Base-by-base conservation (phyloP, 2,113 vertebrate species). In the Oophaga pumilio region DNA sequence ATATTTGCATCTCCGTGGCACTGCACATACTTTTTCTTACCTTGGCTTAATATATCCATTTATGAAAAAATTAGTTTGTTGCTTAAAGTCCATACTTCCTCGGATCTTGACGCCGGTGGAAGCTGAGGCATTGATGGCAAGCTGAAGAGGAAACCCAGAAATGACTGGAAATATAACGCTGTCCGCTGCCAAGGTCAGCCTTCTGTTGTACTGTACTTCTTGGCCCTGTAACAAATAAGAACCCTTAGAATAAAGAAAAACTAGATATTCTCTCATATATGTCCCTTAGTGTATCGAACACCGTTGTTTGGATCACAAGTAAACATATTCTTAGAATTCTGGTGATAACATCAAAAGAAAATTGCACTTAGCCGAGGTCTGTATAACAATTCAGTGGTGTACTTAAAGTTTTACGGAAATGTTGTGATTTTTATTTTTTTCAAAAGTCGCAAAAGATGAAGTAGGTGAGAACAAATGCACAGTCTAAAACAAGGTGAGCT, bases 41-140 rank as follows among this genome's bases (percentile, higher is more conserved):
- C 93, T 96, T 80, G 96, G 95, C 89, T 97, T 97, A 91, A 97
- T 66, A 87, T 96, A 95, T 83, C 96, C 95, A 1, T 91, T 91
- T 83, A 97, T 57, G 66, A 95, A 96, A 90, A 97, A 97, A 91
- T 97, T 89, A 0, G 91, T 94, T 15, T 49, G 85, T 13, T 95
- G 92, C 82, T 94, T 96, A 90, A 97, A 94, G 90, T 94, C 92
- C 0, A 93, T 73, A 26, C 89, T 94, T 49, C 96, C 96, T 91
- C 95, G 95, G 57, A 97, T 87, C 76, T 89, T 93, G 76, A 97
- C 64, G 2, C 92, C 94, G 66, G 95, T 62, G 9, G 94, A 91
- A 17, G 95, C 94, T 1, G 95, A 97, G 87, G 95, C 91, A 77
- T 97, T 97, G 84, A 97, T 8, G 85, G 91, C 92, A 85, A 97